phyloP scores from a whole-genome alignment of 2,797 vertebrate species.

The Microctenopoma lineatum region DNA sequence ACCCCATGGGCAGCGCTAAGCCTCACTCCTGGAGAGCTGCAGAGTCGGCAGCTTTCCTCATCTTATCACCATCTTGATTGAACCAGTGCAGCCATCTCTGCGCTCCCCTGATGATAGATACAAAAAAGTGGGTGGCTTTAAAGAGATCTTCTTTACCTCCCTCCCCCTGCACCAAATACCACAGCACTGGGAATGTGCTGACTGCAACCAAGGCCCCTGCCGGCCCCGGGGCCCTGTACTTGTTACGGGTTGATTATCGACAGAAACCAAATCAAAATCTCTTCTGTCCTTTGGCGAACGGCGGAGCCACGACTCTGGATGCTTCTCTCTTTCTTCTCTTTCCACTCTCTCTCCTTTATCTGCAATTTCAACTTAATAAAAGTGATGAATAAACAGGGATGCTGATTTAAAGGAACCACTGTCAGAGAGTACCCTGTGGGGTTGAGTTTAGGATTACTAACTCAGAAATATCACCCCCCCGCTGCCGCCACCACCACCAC shows the following conservation, averaged over 20 bases:
- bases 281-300: constrained; percentile 61
- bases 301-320: constrained; percentile 25
- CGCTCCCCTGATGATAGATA: constrained; percentile 67
- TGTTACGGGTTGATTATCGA: constrained; percentile 73
- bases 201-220: constrained; percentile 48
- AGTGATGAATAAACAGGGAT: constrained; percentile 69
- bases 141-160: constrained; percentile 49
- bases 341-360: constrained; percentile 2
- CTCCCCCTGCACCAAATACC: constrained; percentile 17
- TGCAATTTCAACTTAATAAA: constrained; percentile 47
- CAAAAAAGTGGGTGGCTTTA: constrained; percentile 68
- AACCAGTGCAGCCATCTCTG: constrained; percentile 62
- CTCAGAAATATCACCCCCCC: constrained; percentile 41
- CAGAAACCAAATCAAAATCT: constrained; percentile 65
- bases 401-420: constrained; percentile 42
- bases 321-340: neutral
- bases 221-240: constrained; percentile 45
- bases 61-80: constrained; percentile 78
- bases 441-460: constrained; percentile 48
- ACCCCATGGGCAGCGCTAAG: constrained; percentile 56
- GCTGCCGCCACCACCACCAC: too few species aligned
- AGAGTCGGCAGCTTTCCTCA: constrained; percentile 70
- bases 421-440: constrained; percentile 58
- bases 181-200: constrained; percentile 60
- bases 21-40: constrained; percentile 65